Percentiles rank a stretch among this genome's conserved stretches.
phyloP scores from a whole-genome alignment of 1,140 invertebrate genomes.

The Callitettix versicolor region DNA sequence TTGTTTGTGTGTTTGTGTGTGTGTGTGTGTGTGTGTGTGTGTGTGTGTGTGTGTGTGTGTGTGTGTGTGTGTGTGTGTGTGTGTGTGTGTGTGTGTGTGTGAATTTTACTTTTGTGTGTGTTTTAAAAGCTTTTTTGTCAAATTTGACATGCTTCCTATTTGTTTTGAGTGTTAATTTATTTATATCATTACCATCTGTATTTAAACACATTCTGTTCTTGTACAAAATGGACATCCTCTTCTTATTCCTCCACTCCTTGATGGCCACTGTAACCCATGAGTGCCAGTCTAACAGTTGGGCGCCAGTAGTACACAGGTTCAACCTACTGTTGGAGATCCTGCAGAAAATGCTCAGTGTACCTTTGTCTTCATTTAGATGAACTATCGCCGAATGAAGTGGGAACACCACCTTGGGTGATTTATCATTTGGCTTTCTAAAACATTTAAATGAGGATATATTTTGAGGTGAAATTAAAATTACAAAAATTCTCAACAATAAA shows the following conservation, averaged over 20 bases:
- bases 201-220: slow-evolving; percentile 1
- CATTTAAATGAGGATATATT: not conserved
- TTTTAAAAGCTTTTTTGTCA: too few species aligned
- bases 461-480: not conserved
- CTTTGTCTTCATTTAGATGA: not conserved
- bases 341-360: not conserved
- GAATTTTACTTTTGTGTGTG: too few species aligned
- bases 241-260: slow-evolving; percentile 2
- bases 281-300: not conserved
- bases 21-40: too few species aligned
- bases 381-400: not conserved
- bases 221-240: not conserved
- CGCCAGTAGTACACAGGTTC: not conserved
- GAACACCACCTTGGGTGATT: not conserved
- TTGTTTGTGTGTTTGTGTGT: too few species aligned
- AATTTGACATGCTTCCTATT: too few species aligned
- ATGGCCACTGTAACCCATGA: not conserved
- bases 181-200: not conserved
- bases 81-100: too few species aligned
- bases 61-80: too few species aligned
- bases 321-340: not conserved
- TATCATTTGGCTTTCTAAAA: not conserved
- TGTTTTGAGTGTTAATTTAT: too few species aligned
- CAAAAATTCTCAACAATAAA: too few species aligned
- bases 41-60: too few species aligned